A percentile compares a stretch with the other conserved stretches of the same genome.
These are phyloP conservation scores for Acromyrmex heyeri DNA, from an alignment of 1,140 invertebrate species.

Conservation along the genomic window DNA sequence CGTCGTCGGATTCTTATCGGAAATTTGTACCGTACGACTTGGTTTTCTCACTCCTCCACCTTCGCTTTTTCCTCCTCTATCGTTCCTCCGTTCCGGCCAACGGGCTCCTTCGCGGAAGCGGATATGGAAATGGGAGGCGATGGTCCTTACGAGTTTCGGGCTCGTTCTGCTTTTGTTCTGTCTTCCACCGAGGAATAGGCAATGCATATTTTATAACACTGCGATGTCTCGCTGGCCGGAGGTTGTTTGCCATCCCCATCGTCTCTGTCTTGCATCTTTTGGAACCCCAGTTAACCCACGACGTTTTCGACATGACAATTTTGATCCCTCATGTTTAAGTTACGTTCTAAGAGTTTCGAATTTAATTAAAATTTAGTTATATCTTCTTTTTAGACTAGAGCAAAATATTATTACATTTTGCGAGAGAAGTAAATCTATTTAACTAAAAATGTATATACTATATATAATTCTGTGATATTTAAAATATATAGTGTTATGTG, in stretches of 20 bases:
- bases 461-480: neutral
- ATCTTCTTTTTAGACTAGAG: neutral
- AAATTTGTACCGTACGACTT: constrained; percentile 81
- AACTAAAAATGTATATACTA: neutral
- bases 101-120: constrained; percentile 38
- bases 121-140: constrained; percentile 80
- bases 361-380: constrained; percentile 20
- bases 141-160: constrained; percentile 68
- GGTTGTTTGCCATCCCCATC: neutral
- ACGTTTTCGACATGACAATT: neutral
- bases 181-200: constrained; percentile 76
- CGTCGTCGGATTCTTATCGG: constrained; percentile 81
- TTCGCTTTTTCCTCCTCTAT: constrained; percentile 13
- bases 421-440: neutral
- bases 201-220: constrained; percentile 84
- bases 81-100: constrained; percentile 32
- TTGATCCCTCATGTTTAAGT: constrained; percentile 25
- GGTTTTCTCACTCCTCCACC: constrained; percentile 40
- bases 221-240: constrained; percentile 64
- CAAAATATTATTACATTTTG: neutral
- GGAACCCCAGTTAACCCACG: neutral
- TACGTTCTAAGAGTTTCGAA: neutral
- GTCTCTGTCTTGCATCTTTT: constrained; percentile 3
- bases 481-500: neutral
- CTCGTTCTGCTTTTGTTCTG: constrained; percentile 77